Conservation (phyloP, 2,113 vertebrate genomes). For the Clarias batrachus region DNA sequence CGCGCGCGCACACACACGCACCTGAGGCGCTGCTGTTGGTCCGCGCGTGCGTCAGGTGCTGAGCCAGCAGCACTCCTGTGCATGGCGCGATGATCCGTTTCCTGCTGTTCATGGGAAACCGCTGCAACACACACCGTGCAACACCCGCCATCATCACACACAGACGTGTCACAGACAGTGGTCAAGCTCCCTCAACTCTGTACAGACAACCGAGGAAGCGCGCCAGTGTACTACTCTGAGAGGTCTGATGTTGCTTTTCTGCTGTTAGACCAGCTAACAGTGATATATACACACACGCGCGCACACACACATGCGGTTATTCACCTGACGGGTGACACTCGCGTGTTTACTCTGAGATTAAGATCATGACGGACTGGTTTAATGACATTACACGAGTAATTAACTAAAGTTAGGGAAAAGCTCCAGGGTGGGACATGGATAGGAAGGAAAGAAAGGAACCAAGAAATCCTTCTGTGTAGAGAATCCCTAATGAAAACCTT, state of each 20-base stretch:
- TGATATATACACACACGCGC: neutral
- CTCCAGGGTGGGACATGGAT: neutral
- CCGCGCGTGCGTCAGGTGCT: constrained; percentile 16
- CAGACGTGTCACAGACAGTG: neutral
- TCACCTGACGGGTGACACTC: constrained; percentile 43
- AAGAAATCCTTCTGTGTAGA: neutral
- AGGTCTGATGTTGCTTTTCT: neutral
- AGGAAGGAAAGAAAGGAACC: neutral
- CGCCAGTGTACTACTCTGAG: neutral
- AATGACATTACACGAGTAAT: neutral
- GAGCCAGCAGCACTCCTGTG: neutral
- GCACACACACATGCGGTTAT: constrained; percentile 31
- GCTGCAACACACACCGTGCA: neutral
- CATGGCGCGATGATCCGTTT: neutral
- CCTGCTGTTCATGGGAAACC: constrained; percentile 1
- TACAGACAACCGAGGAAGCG: neutral
- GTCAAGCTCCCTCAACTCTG: neutral
- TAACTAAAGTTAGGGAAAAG: neutral
- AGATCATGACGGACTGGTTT: neutral
- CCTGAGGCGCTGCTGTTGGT: constrained; percentile 41
- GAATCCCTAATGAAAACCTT: neutral
- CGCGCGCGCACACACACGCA: neutral
- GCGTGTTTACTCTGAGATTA: constrained; percentile 6
- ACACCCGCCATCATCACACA: neutral
- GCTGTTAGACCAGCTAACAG: neutral